Base-by-base conservation (phyloP, 2,113 vertebrate species). In the Laterallus jamaicensis region DNA sequence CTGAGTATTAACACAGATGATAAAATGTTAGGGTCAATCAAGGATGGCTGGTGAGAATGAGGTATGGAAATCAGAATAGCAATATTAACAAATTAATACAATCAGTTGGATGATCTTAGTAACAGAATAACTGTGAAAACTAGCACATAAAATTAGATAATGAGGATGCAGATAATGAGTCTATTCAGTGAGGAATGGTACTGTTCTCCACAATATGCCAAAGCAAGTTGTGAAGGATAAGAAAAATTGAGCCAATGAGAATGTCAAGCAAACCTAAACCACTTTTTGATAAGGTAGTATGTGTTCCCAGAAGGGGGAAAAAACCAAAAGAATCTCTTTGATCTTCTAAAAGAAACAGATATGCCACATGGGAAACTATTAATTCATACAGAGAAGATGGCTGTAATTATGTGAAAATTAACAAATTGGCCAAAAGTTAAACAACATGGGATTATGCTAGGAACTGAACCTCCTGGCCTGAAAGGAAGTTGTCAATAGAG, bases 391-490 rank as follows among this genome's bases (percentile, higher is more conserved):
- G 31, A 90, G 56, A 95, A 91, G 69, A 67, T 55, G 37, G 18
- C 24, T 94, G 59, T 88, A 86, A 92, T 90, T 93, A 93, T 70
- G 56, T 74, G 37, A 90, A 90, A 96, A 92, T 77, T 94, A 93
- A 93, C 32, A 93, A 93, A 88, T 42, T 90, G 55, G 9, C 40
- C n/a, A 40, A 37, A 93, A 88, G 55, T 90, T 88, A 70, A 86
- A 67, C 26, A 88, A 73, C 59, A 56, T 50, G 37, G 24, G 40
- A 74, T 88, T 94, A 58, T 70, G 9, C 42, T 83, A 74, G 68
- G 25, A 94, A 93, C 28, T 49, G 22, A 71, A 77, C 49, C 6
- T 71, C 32, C 35, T 90, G 50, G 3, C 60, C 63, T 67, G 55
- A 83, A 92, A 87, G 15, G 62, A 85, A 90, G 60, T 49, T 91